Conservation (phyloP, 2,113 vertebrate genomes). For the Bothrops jararaca region DNA sequence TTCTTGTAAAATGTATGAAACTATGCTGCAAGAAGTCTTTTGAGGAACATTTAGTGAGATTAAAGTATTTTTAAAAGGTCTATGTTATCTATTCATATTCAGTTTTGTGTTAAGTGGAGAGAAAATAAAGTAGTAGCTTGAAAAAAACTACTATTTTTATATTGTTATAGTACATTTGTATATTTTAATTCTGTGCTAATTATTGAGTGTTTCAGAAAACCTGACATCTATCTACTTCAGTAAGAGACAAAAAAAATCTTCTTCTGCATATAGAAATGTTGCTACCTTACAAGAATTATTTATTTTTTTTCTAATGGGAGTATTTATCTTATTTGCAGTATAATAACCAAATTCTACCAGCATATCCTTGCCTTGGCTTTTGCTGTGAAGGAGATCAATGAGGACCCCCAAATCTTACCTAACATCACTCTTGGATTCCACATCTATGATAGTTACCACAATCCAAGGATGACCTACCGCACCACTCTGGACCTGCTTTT, state of each 20-base stretch:
- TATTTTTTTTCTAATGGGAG: background rate
- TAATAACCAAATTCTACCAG: background rate
- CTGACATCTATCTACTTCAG: background rate
- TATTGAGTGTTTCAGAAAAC: background rate
- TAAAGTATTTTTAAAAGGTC: background rate
- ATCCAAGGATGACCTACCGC: background rate
- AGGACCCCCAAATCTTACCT: background rate
- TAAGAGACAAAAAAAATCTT: background rate
- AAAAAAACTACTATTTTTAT: background rate
- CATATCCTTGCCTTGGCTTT: background rate
- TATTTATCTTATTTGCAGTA: background rate
- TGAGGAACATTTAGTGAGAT: background rate
- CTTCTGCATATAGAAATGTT: background rate
- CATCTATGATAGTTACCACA: background rate
- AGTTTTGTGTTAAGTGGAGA: background rate
- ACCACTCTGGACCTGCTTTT: background rate
- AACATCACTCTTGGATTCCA: background rate
- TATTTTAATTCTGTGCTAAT: too few relatives aligned
- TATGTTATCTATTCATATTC: background rate
- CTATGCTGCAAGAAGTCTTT: background rate
- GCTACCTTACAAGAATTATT: background rate
- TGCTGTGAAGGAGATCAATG: background rate
- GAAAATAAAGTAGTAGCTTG: background rate
- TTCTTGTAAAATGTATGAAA: background rate
- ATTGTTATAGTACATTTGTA: background rate